phyloP scores from a whole-genome alignment of 2,888 invertebrate species.

The Thecophora atra region DNA sequence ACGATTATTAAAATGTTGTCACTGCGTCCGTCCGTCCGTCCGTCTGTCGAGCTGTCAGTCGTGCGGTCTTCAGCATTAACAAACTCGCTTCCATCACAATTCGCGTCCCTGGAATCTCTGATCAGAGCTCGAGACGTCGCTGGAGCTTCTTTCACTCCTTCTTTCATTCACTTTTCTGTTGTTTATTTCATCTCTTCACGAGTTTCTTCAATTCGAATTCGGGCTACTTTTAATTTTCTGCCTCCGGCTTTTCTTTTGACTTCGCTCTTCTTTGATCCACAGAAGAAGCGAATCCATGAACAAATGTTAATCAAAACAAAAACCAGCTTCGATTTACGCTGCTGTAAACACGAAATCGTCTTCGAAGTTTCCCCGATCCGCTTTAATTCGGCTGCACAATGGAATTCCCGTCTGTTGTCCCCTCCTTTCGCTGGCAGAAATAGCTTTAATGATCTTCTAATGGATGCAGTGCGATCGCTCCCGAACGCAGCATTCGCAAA shows the following conservation, averaged over 20 bases:
- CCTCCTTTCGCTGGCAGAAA: conserved; percentile 9
- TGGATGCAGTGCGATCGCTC: conserved; percentile 1
- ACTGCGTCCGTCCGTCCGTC: conserved; percentile 48
- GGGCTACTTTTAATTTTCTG: conserved; percentile 4
- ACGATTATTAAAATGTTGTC: conserved; percentile 56
- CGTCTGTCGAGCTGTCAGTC: conserved; percentile 8
- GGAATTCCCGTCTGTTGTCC: conserved; percentile 9
- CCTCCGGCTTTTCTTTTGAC: not conserved
- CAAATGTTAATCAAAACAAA: conserved; percentile 17
- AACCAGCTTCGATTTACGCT: conserved; percentile 7
- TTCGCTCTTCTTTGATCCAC: not conserved
- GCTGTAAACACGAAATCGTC: conserved; percentile 15
- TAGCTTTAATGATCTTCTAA: conserved; percentile 27
- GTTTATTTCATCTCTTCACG: conserved; percentile 31
- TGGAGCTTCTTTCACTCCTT: not conserved
- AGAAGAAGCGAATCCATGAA: not conserved
- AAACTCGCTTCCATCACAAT: conserved; percentile 46
- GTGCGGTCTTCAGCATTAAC: conserved; percentile 40
- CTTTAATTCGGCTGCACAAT: conserved; percentile 14
- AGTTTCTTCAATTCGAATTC: conserved; percentile 7
- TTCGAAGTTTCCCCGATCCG: too few relatives aligned
- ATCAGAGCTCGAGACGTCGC: not conserved
- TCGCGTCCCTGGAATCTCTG: conserved; percentile 26
- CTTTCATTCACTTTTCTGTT: not conserved
- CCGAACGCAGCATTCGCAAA: not conserved